Conservation (phyloP, 2,113 vertebrate genomes). For the Drymodes brunneopygia region DNA sequence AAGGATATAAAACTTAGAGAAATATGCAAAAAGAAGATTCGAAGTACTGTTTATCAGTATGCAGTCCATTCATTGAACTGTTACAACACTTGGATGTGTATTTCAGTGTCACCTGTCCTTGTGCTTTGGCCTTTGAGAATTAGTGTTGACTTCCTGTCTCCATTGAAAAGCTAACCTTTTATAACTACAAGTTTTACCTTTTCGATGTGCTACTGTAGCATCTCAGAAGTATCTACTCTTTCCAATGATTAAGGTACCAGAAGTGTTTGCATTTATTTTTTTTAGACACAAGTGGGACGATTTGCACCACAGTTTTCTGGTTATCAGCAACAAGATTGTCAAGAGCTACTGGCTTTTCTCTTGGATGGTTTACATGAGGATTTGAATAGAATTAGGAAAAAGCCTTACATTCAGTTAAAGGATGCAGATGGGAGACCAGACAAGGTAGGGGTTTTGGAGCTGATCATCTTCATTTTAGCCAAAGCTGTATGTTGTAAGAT, state of each 20-base stretch:
- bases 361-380: slow-evolving; percentile 97
- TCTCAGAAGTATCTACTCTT: background rate
- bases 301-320: slow-evolving; percentile 98
- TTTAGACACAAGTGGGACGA: slow-evolving; percentile 93
- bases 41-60: background rate
- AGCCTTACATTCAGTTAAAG: slow-evolving; percentile 97
- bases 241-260: background rate
- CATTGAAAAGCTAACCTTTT: background rate
- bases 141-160: background rate
- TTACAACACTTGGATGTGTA: background rate
- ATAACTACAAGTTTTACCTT: background rate
- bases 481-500: background rate
- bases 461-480: background rate
- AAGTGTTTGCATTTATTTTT: background rate
- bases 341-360: slow-evolving; percentile 96
- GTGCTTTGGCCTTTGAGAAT: background rate
- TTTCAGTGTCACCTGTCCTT: background rate
- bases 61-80: background rate
- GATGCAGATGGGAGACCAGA: slow-evolving; percentile 93
- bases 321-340: slow-evolving; percentile 98
- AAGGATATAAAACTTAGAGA: background rate
- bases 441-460: slow-evolving; percentile 75
- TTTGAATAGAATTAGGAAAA: slow-evolving; percentile 97
- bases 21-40: background rate
- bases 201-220: background rate